These are phyloP conservation scores for Forficula auricularia DNA, from an alignment of 1,140 invertebrate species.

Conservation along the genomic window DNA sequence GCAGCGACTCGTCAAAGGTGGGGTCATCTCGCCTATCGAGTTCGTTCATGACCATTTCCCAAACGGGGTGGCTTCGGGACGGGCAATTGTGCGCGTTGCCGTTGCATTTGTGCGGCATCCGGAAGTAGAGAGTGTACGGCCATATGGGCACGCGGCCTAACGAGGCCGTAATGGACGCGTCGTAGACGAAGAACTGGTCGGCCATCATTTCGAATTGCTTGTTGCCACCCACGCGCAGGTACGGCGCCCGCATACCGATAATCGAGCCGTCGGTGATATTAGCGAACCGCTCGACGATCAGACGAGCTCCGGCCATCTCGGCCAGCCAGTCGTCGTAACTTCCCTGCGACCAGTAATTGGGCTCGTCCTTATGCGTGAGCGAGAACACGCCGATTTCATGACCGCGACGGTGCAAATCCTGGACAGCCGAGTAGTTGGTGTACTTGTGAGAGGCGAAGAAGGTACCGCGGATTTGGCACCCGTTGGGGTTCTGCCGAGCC, in stretches of 20 bases:
- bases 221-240: conserved; percentile 79
- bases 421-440: conserved; percentile 81
- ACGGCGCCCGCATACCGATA: conserved; percentile 75
- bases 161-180: conserved; percentile 82
- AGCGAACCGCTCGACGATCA: conserved; percentile 73
- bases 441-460: conserved; percentile 95
- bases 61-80: conserved; percentile 73
- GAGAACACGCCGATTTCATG: conserved; percentile 91
- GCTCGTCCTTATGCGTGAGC: conserved; percentile 79
- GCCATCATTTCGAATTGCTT: conserved; percentile 93
- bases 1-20: conserved; percentile 73
- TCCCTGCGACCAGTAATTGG: conserved; percentile 73
- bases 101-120: conserved; percentile 87
- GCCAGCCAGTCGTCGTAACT: conserved; percentile 82
- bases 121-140: conserved; percentile 89
- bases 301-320: conserved; percentile 83
- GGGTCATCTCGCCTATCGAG: conserved; percentile 79
- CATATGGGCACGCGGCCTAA: conserved; percentile 76
- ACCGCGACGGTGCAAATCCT: conserved; percentile 76
- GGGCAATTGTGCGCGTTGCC: conserved; percentile 85
- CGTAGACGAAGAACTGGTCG: conserved; percentile 86
- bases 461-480: conserved; percentile 81
- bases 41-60: conserved; percentile 94
- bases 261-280: conserved; percentile 82
- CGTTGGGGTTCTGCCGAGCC: conserved; percentile 72